Conservation (phyloP, 2,113 vertebrate species). For the Burhinus oedicnemus region DNA sequence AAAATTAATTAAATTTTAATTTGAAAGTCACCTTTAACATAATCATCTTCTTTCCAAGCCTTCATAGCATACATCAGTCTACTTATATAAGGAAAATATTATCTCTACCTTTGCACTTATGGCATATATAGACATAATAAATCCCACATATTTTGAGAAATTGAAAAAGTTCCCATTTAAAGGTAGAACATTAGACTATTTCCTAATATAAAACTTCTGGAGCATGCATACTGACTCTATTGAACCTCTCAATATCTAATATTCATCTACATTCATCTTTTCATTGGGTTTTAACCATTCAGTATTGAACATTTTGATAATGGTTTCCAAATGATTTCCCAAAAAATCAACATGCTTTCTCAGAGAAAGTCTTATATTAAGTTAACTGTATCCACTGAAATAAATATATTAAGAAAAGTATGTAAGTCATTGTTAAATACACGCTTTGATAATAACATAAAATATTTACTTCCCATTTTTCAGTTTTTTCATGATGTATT, state of each 20-base stretch:
- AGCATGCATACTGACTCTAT: background rate
- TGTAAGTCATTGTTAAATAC: background rate
- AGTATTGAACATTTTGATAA: background rate
- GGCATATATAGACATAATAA: background rate
- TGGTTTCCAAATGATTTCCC: slow-evolving; percentile 24
- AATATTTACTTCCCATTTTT: background rate
- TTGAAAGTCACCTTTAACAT: background rate
- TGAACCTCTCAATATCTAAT: background rate
- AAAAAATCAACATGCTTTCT: background rate
- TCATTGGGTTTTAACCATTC: background rate
- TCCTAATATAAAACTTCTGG: slow-evolving; percentile 36
- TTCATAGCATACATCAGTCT: background rate
- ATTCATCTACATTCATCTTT: slow-evolving; percentile 2
- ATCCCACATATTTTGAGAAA: background rate
- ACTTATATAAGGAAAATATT: background rate
- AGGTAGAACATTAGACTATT: background rate
- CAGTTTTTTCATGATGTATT: background rate
- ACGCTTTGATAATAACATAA: background rate
- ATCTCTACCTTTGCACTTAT: background rate
- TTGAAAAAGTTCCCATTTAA: background rate
- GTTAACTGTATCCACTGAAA: background rate
- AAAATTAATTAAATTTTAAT: background rate
- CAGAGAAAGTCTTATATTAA: background rate
- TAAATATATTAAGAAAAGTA: background rate
- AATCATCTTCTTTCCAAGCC: background rate